Percentiles rank a stretch among this genome's conserved stretches.
phyloP scores from a whole-genome alignment of 1,140 invertebrate species.

The Hetaerina americana region DNA sequence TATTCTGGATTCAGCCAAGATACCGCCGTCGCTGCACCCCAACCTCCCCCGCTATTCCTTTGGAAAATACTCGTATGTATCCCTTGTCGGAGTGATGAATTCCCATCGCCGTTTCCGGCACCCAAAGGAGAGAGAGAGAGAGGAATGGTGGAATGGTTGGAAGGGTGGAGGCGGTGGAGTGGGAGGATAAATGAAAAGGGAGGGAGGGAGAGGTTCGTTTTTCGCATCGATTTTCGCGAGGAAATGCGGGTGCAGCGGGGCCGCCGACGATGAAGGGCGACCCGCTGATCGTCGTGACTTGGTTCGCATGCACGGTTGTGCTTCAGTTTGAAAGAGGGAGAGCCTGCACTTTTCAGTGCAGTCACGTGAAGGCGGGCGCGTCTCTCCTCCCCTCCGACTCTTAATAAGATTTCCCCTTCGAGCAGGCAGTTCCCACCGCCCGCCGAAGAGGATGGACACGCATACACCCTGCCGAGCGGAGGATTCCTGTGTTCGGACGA shows the following conservation, averaged over 20 bases:
- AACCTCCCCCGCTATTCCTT: no score
- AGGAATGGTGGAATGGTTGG: not conserved
- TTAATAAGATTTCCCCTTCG: not conserved
- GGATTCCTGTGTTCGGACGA: no score
- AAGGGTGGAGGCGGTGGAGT: not conserved
- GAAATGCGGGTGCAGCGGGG: not conserved
- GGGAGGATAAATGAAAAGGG: no score
- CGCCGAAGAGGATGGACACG: not conserved
- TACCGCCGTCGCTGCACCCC: no score
- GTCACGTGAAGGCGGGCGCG: not conserved
- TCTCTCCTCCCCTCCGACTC: not conserved
- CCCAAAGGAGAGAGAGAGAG: not conserved
- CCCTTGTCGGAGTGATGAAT: no score
- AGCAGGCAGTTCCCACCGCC: not conserved
- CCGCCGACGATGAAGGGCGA: no score
- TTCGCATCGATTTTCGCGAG: not conserved
- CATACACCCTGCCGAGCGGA: no score
- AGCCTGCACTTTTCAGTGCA: not conserved
- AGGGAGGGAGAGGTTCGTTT: not conserved
- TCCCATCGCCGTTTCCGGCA: not conserved
- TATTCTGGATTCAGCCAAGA: no score
- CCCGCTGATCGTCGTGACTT: not conserved
- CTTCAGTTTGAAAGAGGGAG: not conserved
- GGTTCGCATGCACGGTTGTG: no score
- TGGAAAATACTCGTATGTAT: no score